Base-by-base conservation (phyloP, 2,113 vertebrate species). In the Dolichallabes microphthalmus region DNA sequence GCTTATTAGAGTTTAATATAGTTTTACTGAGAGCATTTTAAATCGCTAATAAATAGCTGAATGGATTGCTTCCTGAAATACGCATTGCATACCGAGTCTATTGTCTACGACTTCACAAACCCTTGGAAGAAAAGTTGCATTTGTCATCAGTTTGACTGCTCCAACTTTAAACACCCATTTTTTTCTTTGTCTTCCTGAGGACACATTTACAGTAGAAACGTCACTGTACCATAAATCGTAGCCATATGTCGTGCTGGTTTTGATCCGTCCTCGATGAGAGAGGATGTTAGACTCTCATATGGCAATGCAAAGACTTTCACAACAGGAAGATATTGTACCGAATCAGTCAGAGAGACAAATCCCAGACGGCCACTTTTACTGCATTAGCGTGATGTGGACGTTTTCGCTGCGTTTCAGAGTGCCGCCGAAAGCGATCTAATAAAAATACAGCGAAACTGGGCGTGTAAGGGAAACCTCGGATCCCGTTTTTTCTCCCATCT, bases 401-500 rank as follows among this genome's bases (percentile, higher is more conserved):
- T 52, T 85, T 52, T 71, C 11, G 9, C 64, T 68, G 30, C 52
- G 73, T 27, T 61, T 35, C 66, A 57, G 32, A 73, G 77, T 60
- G 55, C 50, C 5, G 17, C 66, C 19, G 19, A 82, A 55, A 64
- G 39, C 83, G 50, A 85, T 80, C 74, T 82, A 60, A 64, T 74
- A 86, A 82, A 63, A 73, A 66, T 20, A 8, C 19, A 27, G 77
- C 84, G 55, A 88, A 82, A 55, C n/a, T 60, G 80, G 80, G 71
- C 53, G 71, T 87, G 80, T 84, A 80, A 35, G 45, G 35, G 58
- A 88, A 84, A 85, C 55, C 85, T 74, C 64, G 77, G 63, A 76
- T 88, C 13, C 68, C 64, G 58, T 58, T 80, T 55, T 80, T 53
- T 52, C 53, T 85, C 85, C 84, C 84, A 85, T 87, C 83, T 83